Evolutionary conservation across 23 tunicate genomes (phyloP), one percentile per base, ranked within the genome.

Genomic region (Corella eumyota): DNA sequence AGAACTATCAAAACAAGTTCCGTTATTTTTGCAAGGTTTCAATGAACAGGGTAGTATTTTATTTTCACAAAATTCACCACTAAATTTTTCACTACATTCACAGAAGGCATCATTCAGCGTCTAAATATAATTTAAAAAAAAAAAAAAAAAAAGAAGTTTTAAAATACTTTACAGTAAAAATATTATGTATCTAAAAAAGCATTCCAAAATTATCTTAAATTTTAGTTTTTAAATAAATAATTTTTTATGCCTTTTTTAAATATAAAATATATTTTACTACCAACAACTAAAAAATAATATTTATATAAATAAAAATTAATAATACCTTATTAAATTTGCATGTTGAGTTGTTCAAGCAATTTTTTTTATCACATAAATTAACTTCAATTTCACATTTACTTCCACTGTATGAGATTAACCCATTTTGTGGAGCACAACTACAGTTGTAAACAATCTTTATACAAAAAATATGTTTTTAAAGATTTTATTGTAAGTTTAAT

Each of bases 31-130:
- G 56, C 82, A 75, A 1, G 82, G 22, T 20, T 17, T 30, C 32
- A 40, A 33, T 50, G 73, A 37, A 46, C 82, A 75, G 29, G 15
- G 50, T 26, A 36, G 67, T 21, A 66, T 65, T 38, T 25, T 13
- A 22, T 58, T 46, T 45, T 75, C 73, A 58, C 82, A 75, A 22
- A 32, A 20, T 17, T 9, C 34, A 9, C 82, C 82, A 7, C 31
- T 17, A 27, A 30, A 75, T 27, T 73, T 73, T 15, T 22, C 24
- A 3, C 50, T 50, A 49, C 82, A 75, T 45, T 29, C 55, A 49
- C 82, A 75, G 27, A 1, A 30, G 25, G 51, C 2, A 2, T 66
- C 6, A 19, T 45, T 31, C 54, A 29, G 35, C 6, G 50, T 32
- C 78, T 72, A n/a, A n/a, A n/a, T n/a, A n/a, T n/a, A n/a, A n/a